These are phyloP conservation scores for Rhingia rostrata DNA, from an alignment of 2,888 invertebrate genomes.

Conservation along the genomic window DNA sequence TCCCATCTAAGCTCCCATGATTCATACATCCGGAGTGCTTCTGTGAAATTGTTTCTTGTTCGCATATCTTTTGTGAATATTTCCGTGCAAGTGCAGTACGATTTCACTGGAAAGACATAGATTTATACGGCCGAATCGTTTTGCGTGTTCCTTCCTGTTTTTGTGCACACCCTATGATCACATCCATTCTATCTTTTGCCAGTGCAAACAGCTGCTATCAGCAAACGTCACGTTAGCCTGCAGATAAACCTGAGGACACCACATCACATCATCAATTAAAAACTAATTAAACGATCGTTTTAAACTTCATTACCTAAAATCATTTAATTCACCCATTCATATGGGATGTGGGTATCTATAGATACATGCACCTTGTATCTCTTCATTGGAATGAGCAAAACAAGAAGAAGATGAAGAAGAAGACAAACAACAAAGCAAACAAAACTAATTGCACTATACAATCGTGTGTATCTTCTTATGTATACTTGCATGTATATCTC, in stretches of 20 bases:
- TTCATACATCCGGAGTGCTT: constrained; percentile 49
- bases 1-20: constrained; percentile 17
- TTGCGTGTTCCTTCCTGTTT: not conserved
- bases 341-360: constrained; percentile 1
- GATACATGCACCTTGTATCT: constrained; percentile 12
- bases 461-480: constrained; percentile 23
- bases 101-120: not conserved
- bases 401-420: constrained; percentile 17
- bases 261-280: constrained; percentile 33
- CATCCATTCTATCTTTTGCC: not conserved
- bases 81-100: constrained; percentile 4
- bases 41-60: constrained; percentile 24
- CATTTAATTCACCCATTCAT: constrained; percentile 30
- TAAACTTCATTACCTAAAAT: constrained; percentile 36
- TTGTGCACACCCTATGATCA: not conserved
- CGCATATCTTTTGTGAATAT: constrained; percentile 20
- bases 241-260: constrained; percentile 3
- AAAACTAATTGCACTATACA: constrained; percentile 54
- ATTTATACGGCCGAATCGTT: not conserved
- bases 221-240: not conserved
- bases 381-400: constrained; percentile 24
- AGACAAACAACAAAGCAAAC: constrained; percentile 35
- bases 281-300: constrained; percentile 47
- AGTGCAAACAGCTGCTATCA: not conserved
- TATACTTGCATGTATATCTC: constrained; percentile 18